These are phyloP conservation scores for Psittacula derbiana DNA, from an alignment of 2,797 vertebrate species.

Conservation along the genomic window DNA sequence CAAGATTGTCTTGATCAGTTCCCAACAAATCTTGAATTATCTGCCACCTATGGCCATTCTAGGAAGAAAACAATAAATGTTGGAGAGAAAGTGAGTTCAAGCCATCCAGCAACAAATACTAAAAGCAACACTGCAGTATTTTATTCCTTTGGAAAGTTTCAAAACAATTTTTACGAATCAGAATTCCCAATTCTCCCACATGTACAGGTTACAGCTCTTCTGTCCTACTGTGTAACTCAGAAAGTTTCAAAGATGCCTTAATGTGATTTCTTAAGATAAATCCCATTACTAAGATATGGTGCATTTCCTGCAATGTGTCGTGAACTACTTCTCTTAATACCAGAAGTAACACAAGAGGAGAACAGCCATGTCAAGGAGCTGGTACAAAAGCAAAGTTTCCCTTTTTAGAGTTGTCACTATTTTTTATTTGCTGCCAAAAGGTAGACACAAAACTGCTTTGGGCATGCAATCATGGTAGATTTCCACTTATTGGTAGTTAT, in stretches of 20 bases:
- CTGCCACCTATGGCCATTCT: slow-evolving; percentile 97
- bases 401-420: background rate
- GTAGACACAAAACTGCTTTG: background rate
- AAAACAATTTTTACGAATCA: background rate
- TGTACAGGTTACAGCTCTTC: background rate
- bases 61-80: slow-evolving; percentile 9
- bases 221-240: background rate
- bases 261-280: background rate
- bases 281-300: background rate
- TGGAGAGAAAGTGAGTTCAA: background rate
- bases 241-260: background rate
- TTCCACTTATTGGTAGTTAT: background rate
- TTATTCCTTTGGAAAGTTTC: background rate
- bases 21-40: slow-evolving; percentile 94
- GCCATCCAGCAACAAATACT: background rate
- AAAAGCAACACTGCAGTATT: background rate
- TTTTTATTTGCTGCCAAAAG: background rate
- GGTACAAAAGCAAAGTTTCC: background rate
- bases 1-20: slow-evolving; percentile 95
- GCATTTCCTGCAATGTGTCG: background rate
- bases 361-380: background rate
- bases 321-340: background rate
- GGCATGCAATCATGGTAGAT: background rate
- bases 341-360: background rate
- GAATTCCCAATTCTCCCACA: background rate